Conservation (phyloP, 2,797 vertebrate genomes). For the Anas flavirostris region DNA sequence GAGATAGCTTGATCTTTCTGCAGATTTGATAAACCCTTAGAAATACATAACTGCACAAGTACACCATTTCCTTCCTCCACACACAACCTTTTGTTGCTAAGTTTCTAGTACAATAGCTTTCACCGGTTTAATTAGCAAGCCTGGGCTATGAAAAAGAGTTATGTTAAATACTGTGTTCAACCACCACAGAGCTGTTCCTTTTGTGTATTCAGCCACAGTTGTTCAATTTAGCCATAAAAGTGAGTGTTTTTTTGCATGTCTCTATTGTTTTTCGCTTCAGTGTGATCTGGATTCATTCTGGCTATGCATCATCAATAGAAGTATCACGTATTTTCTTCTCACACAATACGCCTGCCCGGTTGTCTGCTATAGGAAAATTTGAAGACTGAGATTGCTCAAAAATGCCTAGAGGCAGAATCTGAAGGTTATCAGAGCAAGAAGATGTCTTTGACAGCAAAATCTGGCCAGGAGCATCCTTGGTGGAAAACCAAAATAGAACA, state of each 20-base stretch:
- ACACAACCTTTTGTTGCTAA: slow-evolving; percentile 22
- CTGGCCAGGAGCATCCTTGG: neutral
- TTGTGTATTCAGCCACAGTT: neutral
- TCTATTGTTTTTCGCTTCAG: neutral
- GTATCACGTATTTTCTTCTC: neutral
- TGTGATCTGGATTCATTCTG: neutral
- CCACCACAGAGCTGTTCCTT: neutral
- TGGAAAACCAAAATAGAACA: neutral
- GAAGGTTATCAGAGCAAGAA: neutral
- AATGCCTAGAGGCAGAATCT: neutral
- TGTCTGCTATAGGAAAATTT: neutral
- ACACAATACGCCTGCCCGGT: neutral
- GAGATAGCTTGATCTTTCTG: slow-evolving; percentile 45
- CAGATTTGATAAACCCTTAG: slow-evolving; percentile 25
- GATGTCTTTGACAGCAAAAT: neutral
- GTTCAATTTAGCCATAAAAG: neutral
- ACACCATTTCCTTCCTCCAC: slow-evolving; percentile 41
- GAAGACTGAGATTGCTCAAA: neutral
- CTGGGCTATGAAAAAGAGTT: neutral
- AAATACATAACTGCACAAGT: slow-evolving; percentile 9
- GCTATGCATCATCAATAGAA: neutral
- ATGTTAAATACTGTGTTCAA: neutral
- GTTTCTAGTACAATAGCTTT: neutral
- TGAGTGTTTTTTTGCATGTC: neutral
- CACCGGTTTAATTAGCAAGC: neutral